phyloP scores from a whole-genome alignment of 2,888 invertebrate species.

The Deilephila porcellus region DNA sequence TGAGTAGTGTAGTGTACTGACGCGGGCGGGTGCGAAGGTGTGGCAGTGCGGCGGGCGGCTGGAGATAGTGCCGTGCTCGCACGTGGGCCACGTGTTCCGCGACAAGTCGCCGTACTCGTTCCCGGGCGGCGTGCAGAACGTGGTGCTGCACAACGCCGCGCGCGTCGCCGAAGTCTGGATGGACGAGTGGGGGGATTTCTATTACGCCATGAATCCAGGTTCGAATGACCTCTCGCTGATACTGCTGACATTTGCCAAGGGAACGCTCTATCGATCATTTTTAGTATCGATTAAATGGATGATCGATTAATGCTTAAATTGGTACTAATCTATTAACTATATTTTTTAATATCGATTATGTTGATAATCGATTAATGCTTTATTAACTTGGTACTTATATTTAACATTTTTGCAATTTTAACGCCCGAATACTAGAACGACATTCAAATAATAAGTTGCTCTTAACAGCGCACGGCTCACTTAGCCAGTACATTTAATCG shows the following conservation, averaged over 20 bases:
- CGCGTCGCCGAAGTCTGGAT: slow-evolving; percentile 99
- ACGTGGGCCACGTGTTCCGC: slow-evolving; percentile 98
- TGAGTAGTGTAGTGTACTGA: slow-evolving; percentile 1
- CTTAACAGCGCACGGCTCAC: too few species aligned
- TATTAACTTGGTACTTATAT: too few species aligned
- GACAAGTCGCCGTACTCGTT: slow-evolving; percentile 99
- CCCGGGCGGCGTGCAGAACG: slow-evolving; percentile 98
- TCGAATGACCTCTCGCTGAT: slow-evolving; percentile 64
- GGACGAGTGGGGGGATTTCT: slow-evolving; percentile 99
- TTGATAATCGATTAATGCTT: too few species aligned
- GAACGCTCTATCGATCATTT: not conserved
- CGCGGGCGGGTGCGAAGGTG: slow-evolving; percentile 81
- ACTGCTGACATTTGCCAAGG: slow-evolving; percentile 11
- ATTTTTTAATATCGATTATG: too few species aligned
- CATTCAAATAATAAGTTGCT: too few species aligned
- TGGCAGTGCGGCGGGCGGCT: slow-evolving; percentile 98
- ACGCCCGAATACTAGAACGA: too few species aligned
- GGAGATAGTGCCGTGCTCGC: slow-evolving; percentile 97
- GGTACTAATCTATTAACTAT: not conserved
- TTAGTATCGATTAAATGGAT: not conserved
- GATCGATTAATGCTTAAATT: not conserved
- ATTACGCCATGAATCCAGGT: slow-evolving; percentile 99
- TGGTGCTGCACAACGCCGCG: slow-evolving; percentile 99
- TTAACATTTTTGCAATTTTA: too few species aligned
- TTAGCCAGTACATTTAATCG: too few species aligned